phyloP scores from a whole-genome alignment of 2,888 invertebrate species.

The Terebella lapidaria region DNA sequence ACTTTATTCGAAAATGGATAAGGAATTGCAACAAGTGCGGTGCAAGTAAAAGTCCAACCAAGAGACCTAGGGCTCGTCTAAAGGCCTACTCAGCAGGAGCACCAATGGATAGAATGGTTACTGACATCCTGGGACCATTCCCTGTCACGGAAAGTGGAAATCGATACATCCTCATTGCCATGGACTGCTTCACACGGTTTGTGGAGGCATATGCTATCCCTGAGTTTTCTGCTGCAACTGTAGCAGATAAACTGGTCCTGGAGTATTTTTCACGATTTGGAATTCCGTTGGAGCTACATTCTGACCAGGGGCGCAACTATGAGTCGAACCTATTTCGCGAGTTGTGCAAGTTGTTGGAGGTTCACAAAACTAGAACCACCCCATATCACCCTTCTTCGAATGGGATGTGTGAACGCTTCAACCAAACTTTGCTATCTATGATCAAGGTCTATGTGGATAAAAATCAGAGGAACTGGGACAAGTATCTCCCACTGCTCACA shows the following conservation, averaged over 20 bases:
- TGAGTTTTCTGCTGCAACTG: neutral
- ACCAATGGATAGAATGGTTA: neutral
- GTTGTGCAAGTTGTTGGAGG: constrained; percentile 1
- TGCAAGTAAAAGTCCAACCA: neutral
- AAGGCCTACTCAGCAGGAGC: neutral
- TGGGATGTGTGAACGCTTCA: neutral
- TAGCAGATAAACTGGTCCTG: neutral
- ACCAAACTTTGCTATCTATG: constrained; percentile 3
- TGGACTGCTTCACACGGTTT: constrained; percentile 5
- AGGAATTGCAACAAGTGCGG: neutral
- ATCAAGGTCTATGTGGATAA: neutral
- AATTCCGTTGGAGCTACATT: neutral
- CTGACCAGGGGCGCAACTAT: constrained; percentile 4
- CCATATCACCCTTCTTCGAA: constrained; percentile 1
- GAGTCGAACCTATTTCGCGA: constrained; percentile 1
- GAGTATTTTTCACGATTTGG: neutral
- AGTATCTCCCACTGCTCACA: neutral
- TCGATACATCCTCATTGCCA: neutral
- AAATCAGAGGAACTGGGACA: constrained; percentile 5
- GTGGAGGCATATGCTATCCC: neutral
- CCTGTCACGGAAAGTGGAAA: neutral
- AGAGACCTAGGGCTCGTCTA: neutral
- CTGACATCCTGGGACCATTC: constrained; percentile 5
- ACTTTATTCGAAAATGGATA: too few relatives aligned
- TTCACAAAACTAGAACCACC: constrained; percentile 2